A percentile compares a stretch with the other conserved stretches of the same genome.
Conservation (phyloP, 2,888 invertebrate genomes). For the Xylocampa areola region DNA sequence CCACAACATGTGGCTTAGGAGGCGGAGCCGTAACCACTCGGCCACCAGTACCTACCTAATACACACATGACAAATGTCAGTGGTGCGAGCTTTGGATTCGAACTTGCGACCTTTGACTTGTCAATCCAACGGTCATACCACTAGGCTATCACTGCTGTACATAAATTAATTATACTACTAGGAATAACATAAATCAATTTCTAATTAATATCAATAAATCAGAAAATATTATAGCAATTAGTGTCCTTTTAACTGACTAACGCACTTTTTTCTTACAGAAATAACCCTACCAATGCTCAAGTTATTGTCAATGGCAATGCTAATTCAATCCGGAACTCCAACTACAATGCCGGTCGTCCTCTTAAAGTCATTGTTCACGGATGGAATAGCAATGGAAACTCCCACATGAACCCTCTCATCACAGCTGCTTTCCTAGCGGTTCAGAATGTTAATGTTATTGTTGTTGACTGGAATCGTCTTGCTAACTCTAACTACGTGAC, state of each 20-base stretch:
- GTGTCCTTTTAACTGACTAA: neutral
- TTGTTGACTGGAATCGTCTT: slow-evolving; percentile 72
- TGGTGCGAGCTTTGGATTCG: no score
- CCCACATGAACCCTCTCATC: slow-evolving; percentile 65
- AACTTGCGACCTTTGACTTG: no score
- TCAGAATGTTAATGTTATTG: slow-evolving; percentile 72
- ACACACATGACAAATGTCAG: no score
- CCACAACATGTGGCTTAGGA: no score
- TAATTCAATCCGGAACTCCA: slow-evolving; percentile 66
- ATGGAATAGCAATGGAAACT: slow-evolving; percentile 73
- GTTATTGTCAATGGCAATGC: slow-evolving; percentile 65
- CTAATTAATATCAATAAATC: no score
- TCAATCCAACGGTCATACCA: no score
- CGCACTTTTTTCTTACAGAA: slow-evolving; percentile 56
- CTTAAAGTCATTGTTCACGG: slow-evolving; percentile 76
- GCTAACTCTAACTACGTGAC: slow-evolving; percentile 63
- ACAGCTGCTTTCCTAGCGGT: slow-evolving; percentile 71
- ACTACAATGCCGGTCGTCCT: slow-evolving; percentile 65
- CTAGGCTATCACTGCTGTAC: no score
- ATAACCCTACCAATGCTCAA: slow-evolving; percentile 65
- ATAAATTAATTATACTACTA: no score
- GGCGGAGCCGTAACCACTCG: no score
- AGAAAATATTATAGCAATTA: no score
- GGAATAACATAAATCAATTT: no score
- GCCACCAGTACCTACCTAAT: no score